Percentiles rank a stretch among this genome's conserved stretches.
Evolutionary conservation across 2,888 invertebrate genomes (phyloP).

Genomic region (Cantharis rufa): DNA sequence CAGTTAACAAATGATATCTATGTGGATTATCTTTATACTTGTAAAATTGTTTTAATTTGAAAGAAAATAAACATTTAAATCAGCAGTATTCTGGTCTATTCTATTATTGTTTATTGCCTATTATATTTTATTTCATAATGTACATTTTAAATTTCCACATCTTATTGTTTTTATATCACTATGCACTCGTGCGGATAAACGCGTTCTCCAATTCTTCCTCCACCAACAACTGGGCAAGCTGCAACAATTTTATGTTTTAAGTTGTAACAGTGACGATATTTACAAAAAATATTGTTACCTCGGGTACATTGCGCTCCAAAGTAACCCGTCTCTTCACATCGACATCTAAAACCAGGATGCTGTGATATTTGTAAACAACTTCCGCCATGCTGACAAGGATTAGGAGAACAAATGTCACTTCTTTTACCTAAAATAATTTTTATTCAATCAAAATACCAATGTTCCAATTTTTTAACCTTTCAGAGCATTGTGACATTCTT

Average conservation of each 20-base stretch:
- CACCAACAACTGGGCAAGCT: slow-evolving; percentile 64
- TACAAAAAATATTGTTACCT: slow-evolving; percentile 56
- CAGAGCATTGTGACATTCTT: slow-evolving; percentile 66
- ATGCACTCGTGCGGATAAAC: slow-evolving; percentile 71
- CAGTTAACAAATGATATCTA: slow-evolving; percentile 46
- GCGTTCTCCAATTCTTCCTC: slow-evolving; percentile 51
- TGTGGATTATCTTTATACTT: slow-evolving; percentile 56
- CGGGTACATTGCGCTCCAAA: slow-evolving; percentile 72
- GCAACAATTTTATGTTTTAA: slow-evolving; percentile 52
- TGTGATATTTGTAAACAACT: slow-evolving; percentile 70
- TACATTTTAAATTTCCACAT: slow-evolving; percentile 13
- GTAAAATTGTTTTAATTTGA: slow-evolving; percentile 55
- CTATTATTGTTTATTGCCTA: slow-evolving; percentile 1
- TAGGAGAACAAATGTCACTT: slow-evolving; percentile 67
- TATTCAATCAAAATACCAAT: neutral
- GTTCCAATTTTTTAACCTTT: slow-evolving; percentile 58
- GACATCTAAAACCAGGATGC: slow-evolving; percentile 68
- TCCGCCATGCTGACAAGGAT: slow-evolving; percentile 68
- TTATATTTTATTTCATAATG: neutral
- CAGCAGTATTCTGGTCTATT: slow-evolving; percentile 3
- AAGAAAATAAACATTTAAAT: slow-evolving; percentile 52
- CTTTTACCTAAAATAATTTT: slow-evolving; percentile 49
- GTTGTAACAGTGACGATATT: neutral
- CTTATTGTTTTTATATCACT: slow-evolving; percentile 60
- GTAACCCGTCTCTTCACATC: slow-evolving; percentile 75